A percentile compares a stretch with the other conserved stretches of the same genome.
Conservation (phyloP, 2,888 invertebrate species). For the Leptura quadrifasciata region DNA sequence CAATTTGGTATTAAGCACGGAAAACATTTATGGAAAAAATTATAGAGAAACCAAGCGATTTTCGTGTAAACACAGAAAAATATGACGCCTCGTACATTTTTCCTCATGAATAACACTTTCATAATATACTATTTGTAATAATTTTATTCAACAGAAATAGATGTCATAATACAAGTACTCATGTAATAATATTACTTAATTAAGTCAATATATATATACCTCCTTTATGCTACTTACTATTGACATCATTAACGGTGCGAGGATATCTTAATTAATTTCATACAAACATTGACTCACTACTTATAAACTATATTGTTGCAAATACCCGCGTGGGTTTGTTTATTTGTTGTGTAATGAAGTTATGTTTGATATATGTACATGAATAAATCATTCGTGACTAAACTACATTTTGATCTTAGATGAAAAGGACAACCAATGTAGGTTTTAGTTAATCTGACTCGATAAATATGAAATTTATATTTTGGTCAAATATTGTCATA, state of each 20-base stretch:
- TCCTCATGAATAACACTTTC: too few relatives aligned
- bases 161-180: not conserved
- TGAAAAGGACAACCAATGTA: not conserved
- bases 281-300: conserved; percentile 5
- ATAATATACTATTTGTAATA: too few relatives aligned
- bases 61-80: too few relatives aligned
- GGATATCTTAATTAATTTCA: conserved; percentile 13
- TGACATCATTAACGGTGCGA: not conserved
- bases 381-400: conserved; percentile 6
- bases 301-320: conserved; percentile 13
- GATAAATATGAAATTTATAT: too few relatives aligned
- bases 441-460: too few relatives aligned
- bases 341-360: not conserved
- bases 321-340: conserved; percentile 5
- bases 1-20: too few relatives aligned
- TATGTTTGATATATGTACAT: conserved; percentile 12
- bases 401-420: not conserved
- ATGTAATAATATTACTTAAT: conserved; percentile 4
- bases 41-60: too few relatives aligned
- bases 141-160: not conserved
- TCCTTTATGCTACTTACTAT: conserved; percentile 9
- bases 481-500: too few relatives aligned
- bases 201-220: not conserved
- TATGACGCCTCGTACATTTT: too few relatives aligned
- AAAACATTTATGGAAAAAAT: too few relatives aligned